These are phyloP conservation scores for Ochropleura plecta DNA, from an alignment of 2,888 invertebrate genomes.

Conservation along the genomic window DNA sequence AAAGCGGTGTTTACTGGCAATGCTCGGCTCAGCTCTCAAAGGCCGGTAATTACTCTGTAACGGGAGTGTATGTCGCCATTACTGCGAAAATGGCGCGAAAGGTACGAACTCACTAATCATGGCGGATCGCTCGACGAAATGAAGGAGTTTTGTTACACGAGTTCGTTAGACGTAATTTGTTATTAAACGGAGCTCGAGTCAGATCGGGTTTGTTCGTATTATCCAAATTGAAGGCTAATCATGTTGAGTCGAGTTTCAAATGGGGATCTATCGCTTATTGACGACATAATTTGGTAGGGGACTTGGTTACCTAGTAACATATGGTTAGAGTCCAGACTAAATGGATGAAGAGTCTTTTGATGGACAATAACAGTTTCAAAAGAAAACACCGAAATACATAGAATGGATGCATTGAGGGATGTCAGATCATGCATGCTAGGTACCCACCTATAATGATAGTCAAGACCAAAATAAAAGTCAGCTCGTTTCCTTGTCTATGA, in stretches of 20 bases:
- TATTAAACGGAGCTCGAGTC: conserved; percentile 56
- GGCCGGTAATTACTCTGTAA: conserved; percentile 76
- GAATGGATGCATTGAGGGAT: not conserved
- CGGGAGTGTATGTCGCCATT: conserved; percentile 80
- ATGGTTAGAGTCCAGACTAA: not conserved
- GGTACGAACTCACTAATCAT: conserved; percentile 69
- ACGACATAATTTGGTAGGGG: conserved; percentile 39
- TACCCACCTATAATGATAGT: too few species aligned
- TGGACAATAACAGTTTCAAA: not conserved
- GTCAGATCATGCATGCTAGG: too few species aligned
- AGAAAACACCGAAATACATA: not conserved
- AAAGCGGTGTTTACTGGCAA: conserved; percentile 73
- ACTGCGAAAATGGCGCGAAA: conserved; percentile 71
- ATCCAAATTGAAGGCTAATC: conserved; percentile 59
- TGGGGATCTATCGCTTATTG: conserved; percentile 41
- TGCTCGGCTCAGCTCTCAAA: conserved; percentile 80
- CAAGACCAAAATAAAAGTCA: not conserved
- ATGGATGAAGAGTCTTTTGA: not conserved
- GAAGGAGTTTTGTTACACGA: conserved; percentile 68
- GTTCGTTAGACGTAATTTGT: conserved; percentile 64
- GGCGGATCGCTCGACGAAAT: conserved; percentile 71
- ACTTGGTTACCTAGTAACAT: conserved; percentile 15
- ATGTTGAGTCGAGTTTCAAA: conserved; percentile 54
- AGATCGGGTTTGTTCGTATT: conserved; percentile 52
- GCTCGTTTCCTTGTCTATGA: not conserved